Percentiles rank a stretch among this genome's conserved stretches.
phyloP scores from a whole-genome alignment of 2,113 vertebrate genomes.

The Rhabdornis inornatus region DNA sequence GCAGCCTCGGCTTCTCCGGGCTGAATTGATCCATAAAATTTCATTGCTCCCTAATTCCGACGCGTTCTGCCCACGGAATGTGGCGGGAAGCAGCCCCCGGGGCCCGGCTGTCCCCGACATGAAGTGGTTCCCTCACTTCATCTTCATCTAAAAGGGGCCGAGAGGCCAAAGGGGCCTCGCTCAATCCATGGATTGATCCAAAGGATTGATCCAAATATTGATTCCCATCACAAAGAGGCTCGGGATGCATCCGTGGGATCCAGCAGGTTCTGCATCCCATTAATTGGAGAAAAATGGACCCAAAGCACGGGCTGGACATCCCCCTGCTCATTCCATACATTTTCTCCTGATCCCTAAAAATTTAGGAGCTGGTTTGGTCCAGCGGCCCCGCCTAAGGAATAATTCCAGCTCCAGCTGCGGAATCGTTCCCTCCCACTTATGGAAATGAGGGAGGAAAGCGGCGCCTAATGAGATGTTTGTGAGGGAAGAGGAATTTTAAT shows the following conservation, averaged over 20 bases:
- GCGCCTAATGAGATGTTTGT: constrained; percentile 77
- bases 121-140: not conserved
- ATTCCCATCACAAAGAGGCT: not conserved
- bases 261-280: not conserved
- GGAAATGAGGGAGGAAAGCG: constrained; percentile 73
- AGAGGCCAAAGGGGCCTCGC: not conserved
- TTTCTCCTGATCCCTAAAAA: not conserved
- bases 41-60: rapidly evolving
- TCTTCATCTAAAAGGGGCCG: not conserved
- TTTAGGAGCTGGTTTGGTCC: not conserved
- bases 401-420: constrained; percentile 52
- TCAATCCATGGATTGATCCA: not conserved
- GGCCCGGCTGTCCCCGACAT: not conserved
- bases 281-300: rapidly evolving
- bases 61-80: not conserved
- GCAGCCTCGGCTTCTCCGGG: rapidly evolving
- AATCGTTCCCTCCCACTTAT: constrained; percentile 72
- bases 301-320: rapidly evolving
- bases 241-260: rapidly evolving
- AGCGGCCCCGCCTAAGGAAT: not conserved
- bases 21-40: rapidly evolving
- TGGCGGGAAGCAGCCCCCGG: rapidly evolving
- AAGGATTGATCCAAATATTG: not conserved
- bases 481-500: constrained; percentile 80
- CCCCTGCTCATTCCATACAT: rapidly evolving